These are phyloP conservation scores for Hedya salicella DNA, from an alignment of 2,888 invertebrate species.

Conservation along the genomic window DNA sequence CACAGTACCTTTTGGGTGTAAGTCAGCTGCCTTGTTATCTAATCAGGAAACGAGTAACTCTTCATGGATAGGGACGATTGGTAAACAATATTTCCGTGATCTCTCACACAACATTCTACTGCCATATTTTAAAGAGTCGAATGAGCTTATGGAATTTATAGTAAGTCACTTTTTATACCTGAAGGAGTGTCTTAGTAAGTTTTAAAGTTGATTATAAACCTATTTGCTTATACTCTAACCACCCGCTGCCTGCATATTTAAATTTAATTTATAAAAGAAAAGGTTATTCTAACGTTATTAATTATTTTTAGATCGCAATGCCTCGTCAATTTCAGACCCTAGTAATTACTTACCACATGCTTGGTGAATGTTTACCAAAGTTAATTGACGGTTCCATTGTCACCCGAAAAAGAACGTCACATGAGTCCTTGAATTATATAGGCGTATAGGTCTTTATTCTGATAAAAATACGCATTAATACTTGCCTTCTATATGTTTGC, in stretches of 20 bases:
- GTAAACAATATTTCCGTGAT: constrained; percentile 6
- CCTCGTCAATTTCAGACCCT: background rate
- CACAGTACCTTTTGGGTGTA: background rate
- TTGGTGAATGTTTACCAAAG: background rate
- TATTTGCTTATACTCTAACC: no score
- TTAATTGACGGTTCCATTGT: background rate
- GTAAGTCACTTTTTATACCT: background rate
- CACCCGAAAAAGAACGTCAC: background rate
- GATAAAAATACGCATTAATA: background rate
- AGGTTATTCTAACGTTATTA: no score
- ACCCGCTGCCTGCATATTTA: no score
- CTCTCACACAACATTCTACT: background rate
- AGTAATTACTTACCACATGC: background rate
- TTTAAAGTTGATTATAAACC: no score
- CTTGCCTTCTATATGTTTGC: constrained; percentile 1
- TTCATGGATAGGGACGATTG: background rate
- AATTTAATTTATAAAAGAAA: no score
- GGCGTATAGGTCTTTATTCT: background rate
- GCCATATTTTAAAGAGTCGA: background rate
- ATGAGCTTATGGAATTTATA: background rate
- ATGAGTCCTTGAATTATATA: background rate
- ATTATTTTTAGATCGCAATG: no score
- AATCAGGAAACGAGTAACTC: constrained; percentile 24
- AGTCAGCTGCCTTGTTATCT: constrained; percentile 22
- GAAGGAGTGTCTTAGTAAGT: no score